Conservation (phyloP, 2,888 invertebrate genomes). For the Onchidella celtica region DNA sequence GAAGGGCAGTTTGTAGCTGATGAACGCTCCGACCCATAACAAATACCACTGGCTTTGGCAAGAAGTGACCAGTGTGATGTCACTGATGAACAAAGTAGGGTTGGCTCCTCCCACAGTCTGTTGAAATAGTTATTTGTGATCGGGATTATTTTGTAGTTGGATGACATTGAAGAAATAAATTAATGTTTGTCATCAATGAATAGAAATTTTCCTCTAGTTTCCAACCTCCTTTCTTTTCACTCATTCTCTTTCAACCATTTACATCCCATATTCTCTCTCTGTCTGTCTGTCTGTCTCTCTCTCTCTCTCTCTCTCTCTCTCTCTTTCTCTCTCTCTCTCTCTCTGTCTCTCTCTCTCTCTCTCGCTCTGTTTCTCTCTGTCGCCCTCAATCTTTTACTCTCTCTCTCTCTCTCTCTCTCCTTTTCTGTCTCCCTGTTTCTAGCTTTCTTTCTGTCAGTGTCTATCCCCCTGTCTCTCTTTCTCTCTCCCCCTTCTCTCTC, state of each 20-base stretch:
- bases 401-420: neutral
- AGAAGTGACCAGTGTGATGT: neutral
- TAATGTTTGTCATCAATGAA: too few relatives aligned
- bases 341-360: neutral
- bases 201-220: neutral
- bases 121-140: neutral
- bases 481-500: neutral
- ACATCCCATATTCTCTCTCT: neutral
- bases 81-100: neutral
- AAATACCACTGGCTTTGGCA: constrained; percentile 41
- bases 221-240: neutral
- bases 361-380: too few relatives aligned
- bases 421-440: neutral
- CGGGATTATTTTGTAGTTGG: too few relatives aligned
- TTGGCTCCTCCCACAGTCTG: neutral
- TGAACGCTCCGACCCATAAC: constrained; percentile 63
- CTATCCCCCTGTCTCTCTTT: neutral
- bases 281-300: neutral
- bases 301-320: neutral
- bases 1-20: constrained; percentile 65
- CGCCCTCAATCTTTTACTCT: neutral
- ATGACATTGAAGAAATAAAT: too few relatives aligned
- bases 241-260: neutral
- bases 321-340: neutral
- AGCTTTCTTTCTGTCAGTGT: neutral